These are phyloP conservation scores for Drosophila kanapiae DNA, from an alignment of 1,140 invertebrate species.

Conservation along the genomic window DNA sequence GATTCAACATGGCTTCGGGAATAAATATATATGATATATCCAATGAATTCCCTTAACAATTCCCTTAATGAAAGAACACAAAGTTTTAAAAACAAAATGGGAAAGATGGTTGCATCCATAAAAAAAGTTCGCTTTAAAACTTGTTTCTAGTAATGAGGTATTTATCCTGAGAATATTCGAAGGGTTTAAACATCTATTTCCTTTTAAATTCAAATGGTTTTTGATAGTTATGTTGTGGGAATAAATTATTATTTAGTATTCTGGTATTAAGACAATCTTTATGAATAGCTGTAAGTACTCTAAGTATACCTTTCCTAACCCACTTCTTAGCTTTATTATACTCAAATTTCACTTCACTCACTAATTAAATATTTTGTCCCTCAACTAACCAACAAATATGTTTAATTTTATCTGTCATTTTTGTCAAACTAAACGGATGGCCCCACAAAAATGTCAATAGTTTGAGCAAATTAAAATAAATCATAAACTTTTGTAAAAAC, in stretches of 20 bases:
- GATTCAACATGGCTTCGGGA: conserved; percentile 3
- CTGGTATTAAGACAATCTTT: background rate
- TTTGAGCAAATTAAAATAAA: conserved; percentile 41
- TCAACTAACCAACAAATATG: conserved; percentile 7
- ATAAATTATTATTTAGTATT: background rate
- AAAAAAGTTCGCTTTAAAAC: too few relatives aligned
- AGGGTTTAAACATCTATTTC: too few relatives aligned
- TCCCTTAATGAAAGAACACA: too few relatives aligned
- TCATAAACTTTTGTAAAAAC: conserved; percentile 36
- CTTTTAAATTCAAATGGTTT: too few relatives aligned
- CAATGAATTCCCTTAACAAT: too few relatives aligned
- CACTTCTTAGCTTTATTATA: background rate
- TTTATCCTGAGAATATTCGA: too few relatives aligned
- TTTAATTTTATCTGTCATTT: conserved; percentile 9
- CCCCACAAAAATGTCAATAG: conserved; percentile 12
- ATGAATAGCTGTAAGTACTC: background rate
- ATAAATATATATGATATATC: background rate
- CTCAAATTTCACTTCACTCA: background rate
- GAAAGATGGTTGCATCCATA: too few relatives aligned
- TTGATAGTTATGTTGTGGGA: too few relatives aligned
- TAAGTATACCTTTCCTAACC: background rate
- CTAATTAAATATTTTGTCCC: conserved; percentile 1
- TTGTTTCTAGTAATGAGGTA: too few relatives aligned
- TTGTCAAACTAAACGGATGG: conserved; percentile 3
- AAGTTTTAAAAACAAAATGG: too few relatives aligned